Conservation (phyloP, 2,888 invertebrate species). For the Hirtodrosophila confusa region DNA sequence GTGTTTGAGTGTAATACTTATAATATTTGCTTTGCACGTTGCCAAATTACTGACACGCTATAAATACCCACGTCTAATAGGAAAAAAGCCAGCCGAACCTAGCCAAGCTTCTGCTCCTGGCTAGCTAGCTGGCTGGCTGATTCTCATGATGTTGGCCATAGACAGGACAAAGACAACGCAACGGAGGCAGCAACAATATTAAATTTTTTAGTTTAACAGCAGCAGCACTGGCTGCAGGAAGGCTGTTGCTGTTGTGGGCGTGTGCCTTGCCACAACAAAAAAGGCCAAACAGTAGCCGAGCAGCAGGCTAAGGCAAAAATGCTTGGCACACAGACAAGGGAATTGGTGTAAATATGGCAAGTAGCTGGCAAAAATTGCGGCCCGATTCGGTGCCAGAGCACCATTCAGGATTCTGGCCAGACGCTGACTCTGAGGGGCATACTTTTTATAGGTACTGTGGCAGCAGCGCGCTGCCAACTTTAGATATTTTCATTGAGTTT, state of each 20-base stretch:
- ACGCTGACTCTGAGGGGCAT: slow-evolving; percentile 46
- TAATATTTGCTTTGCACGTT: slow-evolving; percentile 5
- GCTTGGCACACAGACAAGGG: slow-evolving; percentile 63
- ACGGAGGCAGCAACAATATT: slow-evolving; percentile 47
- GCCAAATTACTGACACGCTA: slow-evolving; percentile 27
- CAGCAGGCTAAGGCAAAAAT: slow-evolving; percentile 48
- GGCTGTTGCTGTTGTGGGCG: slow-evolving; percentile 47
- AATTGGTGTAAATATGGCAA: slow-evolving; percentile 77
- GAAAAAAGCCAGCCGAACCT: slow-evolving; percentile 41
- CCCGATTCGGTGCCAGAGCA: slow-evolving; percentile 16
- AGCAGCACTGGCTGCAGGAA: slow-evolving; percentile 7
- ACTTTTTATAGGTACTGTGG: slow-evolving; percentile 57
- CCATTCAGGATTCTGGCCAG: slow-evolving; percentile 19
- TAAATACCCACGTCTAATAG: slow-evolving; percentile 27
- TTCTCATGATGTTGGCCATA: slow-evolving; percentile 48
- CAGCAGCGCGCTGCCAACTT: slow-evolving; percentile 56
- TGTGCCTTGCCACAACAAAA: slow-evolving; percentile 35
- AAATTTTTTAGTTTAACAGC: slow-evolving; percentile 57
- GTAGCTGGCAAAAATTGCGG: slow-evolving; percentile 59
- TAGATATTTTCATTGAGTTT: slow-evolving; percentile 77
- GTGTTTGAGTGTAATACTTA: background rate
- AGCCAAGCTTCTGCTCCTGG: slow-evolving; percentile 21
- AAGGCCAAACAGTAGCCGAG: slow-evolving; percentile 4
- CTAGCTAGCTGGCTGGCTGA: slow-evolving; percentile 35
- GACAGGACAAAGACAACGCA: slow-evolving; percentile 23